A percentile compares a stretch with the other conserved stretches of the same genome.
phyloP scores from a whole-genome alignment of 2,888 invertebrate species.

The Reticulitermes lucifugus region DNA sequence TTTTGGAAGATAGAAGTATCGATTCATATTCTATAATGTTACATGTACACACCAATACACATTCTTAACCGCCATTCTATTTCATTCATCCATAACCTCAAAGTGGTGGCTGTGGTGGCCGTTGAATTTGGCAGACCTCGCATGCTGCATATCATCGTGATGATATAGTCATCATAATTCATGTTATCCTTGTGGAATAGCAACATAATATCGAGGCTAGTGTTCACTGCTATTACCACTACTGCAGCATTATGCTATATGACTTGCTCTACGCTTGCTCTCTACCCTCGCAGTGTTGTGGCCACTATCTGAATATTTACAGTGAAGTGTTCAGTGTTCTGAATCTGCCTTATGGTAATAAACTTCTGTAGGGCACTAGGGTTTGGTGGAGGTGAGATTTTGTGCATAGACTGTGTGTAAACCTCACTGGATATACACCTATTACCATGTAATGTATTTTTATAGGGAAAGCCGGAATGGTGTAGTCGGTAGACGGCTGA shows the following conservation, averaged over 20 bases:
- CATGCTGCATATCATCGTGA: background rate
- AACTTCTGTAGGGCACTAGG: background rate
- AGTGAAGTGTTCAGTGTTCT: background rate
- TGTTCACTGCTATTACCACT: background rate
- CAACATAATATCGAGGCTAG: background rate
- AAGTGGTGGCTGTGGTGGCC: background rate
- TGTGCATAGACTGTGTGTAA: too few species aligned
- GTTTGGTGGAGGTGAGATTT: background rate
- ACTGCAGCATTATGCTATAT: background rate
- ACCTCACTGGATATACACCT: too few species aligned
- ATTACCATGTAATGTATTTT: too few species aligned
- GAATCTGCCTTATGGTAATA: background rate
- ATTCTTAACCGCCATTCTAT: too few species aligned
- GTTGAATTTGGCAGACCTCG: constrained; percentile 2
- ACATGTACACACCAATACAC: too few species aligned
- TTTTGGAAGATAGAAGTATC: too few species aligned
- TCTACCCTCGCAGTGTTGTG: background rate
- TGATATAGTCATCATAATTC: background rate
- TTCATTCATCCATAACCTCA: too few species aligned
- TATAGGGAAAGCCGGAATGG: too few species aligned
- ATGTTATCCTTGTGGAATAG: background rate
- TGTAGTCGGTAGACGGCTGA: too few species aligned
- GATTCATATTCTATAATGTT: too few species aligned
- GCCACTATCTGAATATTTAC: background rate
- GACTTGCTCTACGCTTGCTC: background rate